Conservation (phyloP, 2,888 invertebrate genomes). For the Tetragonula carbonaria region DNA sequence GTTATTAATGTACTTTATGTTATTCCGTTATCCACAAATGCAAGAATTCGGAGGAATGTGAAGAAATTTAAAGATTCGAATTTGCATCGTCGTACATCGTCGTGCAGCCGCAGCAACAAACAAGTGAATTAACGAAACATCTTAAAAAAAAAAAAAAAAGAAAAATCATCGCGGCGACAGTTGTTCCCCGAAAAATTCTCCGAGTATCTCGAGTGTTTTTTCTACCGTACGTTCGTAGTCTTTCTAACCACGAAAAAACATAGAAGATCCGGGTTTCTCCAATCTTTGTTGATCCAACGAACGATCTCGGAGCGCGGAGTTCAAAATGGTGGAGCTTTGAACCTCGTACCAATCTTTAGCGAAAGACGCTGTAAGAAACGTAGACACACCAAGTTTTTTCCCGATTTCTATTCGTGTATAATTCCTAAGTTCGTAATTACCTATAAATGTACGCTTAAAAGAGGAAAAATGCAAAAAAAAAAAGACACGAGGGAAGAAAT, state of each 20-base stretch:
- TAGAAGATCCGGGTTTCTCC: background rate
- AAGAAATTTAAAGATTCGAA: background rate
- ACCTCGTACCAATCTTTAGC: background rate
- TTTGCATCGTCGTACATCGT: background rate
- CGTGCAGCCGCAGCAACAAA: no score
- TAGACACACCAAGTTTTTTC: constrained; percentile 9
- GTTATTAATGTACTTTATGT: no score
- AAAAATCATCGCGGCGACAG: background rate
- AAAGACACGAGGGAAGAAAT: background rate
- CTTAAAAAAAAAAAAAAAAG: background rate
- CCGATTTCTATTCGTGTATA: constrained; percentile 18
- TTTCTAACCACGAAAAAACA: background rate
- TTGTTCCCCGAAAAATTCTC: background rate
- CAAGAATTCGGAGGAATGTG: no score
- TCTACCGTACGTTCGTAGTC: constrained; percentile 13
- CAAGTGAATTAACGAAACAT: background rate
- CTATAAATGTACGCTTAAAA: constrained; percentile 9
- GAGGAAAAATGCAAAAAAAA: background rate
- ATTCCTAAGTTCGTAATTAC: background rate
- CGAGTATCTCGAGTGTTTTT: constrained; percentile 15
- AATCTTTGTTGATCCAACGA: background rate
- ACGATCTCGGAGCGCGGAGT: background rate
- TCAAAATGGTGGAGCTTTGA: background rate
- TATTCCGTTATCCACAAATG: no score
- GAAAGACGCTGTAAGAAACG: background rate